Percentiles rank a stretch among this genome's conserved stretches.
Conservation (phyloP, 1,140 invertebrate species). For the Araneus ventricosus region DNA sequence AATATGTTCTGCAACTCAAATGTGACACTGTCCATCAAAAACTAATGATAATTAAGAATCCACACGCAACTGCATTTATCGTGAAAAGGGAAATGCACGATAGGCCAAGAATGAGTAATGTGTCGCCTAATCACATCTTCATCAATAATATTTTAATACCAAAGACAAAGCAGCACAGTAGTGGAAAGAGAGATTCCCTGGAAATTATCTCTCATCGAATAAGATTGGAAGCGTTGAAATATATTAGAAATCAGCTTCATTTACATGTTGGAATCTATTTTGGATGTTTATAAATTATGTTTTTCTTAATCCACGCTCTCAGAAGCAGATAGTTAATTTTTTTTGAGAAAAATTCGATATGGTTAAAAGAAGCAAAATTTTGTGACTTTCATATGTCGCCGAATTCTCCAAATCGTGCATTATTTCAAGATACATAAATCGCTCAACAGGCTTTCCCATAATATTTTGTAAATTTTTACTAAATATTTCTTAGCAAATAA, state of each 20-base stretch:
- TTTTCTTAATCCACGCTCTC: neutral
- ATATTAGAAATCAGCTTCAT: neutral
- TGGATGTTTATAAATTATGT: neutral
- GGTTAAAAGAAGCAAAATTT: too few relatives aligned
- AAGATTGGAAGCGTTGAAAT: neutral
- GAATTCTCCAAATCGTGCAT: too few relatives aligned
- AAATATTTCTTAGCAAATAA: too few relatives aligned
- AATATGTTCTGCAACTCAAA: conserved; percentile 57
- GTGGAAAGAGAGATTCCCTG: neutral
- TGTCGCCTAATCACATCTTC: conserved; percentile 11
- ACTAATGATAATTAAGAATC: conserved; percentile 46
- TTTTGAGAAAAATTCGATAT: too few relatives aligned
- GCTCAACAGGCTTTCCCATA: too few relatives aligned
- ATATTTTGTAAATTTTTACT: too few relatives aligned
- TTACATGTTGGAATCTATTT: neutral
- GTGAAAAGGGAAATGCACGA: conserved; percentile 45
- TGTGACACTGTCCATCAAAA: conserved; percentile 38
- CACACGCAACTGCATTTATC: conserved; percentile 17
- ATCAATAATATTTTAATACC: conserved; percentile 8
- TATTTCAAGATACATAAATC: too few relatives aligned
- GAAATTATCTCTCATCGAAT: conserved; percentile 7
- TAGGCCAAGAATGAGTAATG: conserved; percentile 41
- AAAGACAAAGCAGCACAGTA: neutral
- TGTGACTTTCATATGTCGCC: too few relatives aligned
- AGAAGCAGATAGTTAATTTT: too few relatives aligned